A percentile compares a stretch with the other conserved stretches of the same genome.
These are phyloP conservation scores for Limnephilus auricula DNA, from an alignment of 2,888 invertebrate genomes.

Conservation along the genomic window DNA sequence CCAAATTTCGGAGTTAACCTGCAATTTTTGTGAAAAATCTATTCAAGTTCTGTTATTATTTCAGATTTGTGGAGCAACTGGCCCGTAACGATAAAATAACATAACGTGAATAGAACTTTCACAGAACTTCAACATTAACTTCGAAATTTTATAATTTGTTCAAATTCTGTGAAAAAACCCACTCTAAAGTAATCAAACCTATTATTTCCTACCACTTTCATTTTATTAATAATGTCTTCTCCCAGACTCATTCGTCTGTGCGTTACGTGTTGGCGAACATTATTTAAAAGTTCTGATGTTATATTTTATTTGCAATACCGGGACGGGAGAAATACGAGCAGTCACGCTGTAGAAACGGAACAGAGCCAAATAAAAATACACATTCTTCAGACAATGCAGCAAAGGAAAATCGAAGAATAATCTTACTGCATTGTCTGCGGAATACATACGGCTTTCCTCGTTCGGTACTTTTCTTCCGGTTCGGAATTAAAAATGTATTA, in stretches of 20 bases:
- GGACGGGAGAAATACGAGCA: neutral
- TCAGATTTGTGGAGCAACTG: no score
- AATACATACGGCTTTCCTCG: neutral
- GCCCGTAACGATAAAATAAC: no score
- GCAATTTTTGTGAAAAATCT: no score
- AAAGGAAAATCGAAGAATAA: neutral
- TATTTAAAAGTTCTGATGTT: neutral
- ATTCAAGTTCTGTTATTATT: no score
- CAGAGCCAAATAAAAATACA: constrained; percentile 21
- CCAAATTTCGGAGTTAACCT: no score
- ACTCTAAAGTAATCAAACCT: neutral
- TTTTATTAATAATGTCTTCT: neutral
- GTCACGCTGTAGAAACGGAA: neutral
- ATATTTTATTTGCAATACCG: neutral
- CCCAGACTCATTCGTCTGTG: neutral
- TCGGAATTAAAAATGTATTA: neutral
- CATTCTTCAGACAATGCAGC: constrained; percentile 24
- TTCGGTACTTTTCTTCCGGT: neutral
- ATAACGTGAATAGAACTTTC: no score
- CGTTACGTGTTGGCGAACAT: neutral
- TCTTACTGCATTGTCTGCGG: neutral
- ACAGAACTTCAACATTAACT: no score
- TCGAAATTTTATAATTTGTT: no score
- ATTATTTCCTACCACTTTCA: neutral
- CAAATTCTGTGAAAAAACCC: no score